Evolutionary conservation across 2,113 vertebrate genomes (phyloP).

Genomic region (Delphinapterus leucas): DNA sequence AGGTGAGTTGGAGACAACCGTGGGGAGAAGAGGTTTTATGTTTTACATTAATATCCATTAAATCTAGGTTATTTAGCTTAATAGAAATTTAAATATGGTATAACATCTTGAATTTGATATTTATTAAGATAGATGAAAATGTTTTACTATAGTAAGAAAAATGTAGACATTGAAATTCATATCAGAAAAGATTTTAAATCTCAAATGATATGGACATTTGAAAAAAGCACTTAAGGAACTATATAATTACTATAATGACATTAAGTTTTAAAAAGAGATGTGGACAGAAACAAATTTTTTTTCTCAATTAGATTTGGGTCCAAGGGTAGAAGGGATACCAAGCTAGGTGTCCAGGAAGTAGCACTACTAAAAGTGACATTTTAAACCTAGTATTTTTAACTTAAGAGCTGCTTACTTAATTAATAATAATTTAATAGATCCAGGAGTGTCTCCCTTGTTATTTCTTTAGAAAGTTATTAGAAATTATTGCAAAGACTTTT

Average conservation of each 20-base stretch:
- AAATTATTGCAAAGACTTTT: slow-evolving; percentile 42
- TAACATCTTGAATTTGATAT: neutral
- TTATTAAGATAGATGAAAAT: neutral
- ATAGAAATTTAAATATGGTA: neutral
- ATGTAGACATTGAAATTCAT: neutral
- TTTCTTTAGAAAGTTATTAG: slow-evolving; percentile 44
- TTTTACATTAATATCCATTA: neutral
- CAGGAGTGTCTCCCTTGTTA: neutral
- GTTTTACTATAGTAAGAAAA: neutral
- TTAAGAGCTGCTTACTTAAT: neutral
- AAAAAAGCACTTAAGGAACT: neutral
- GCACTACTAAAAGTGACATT: neutral
- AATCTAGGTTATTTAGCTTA: neutral
- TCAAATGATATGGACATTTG: neutral
- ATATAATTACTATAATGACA: neutral
- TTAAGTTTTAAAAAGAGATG: neutral
- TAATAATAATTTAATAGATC: neutral
- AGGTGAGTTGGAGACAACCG: neutral
- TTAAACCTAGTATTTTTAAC: slow-evolving; percentile 45
- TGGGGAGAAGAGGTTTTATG: neutral
- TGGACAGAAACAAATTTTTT: neutral
- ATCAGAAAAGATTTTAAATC: neutral
- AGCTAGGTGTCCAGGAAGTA: neutral
- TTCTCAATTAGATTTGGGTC: neutral
- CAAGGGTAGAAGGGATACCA: neutral